A percentile compares a stretch with the other conserved stretches of the same genome.
These are phyloP conservation scores for Charadrius vociferus DNA, from an alignment of 2,113 vertebrate genomes.

Conservation along the genomic window DNA sequence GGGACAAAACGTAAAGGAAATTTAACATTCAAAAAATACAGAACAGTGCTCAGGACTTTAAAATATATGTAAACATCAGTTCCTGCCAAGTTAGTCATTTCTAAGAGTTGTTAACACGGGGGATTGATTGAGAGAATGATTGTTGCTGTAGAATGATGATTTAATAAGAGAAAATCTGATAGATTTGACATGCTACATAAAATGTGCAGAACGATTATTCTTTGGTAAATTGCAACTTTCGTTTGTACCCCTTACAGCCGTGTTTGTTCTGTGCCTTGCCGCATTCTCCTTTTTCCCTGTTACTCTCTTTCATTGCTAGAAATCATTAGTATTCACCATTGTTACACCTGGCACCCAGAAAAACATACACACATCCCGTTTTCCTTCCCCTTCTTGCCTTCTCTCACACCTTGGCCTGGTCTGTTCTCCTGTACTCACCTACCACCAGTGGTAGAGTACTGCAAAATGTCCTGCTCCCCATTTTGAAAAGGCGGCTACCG, in stretches of 20 bases:
- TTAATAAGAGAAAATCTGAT: constrained; percentile 71
- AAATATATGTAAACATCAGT: constrained; percentile 54
- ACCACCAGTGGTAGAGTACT: background rate
- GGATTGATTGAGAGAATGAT: constrained; percentile 62
- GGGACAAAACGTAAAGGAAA: constrained; percentile 43
- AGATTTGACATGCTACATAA: constrained; percentile 62
- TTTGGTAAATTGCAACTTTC: constrained; percentile 61
- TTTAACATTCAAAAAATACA: constrained; percentile 19
- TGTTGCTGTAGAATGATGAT: constrained; percentile 63
- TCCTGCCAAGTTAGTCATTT: constrained; percentile 62
- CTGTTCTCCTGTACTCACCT: background rate
- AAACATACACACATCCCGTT: background rate
- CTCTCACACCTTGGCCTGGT: background rate
- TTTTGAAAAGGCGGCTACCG: background rate
- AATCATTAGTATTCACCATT: background rate
- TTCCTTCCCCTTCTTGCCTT: background rate
- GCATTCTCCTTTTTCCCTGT: background rate
- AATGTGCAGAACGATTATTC: constrained; percentile 57
- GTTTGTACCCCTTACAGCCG: background rate
- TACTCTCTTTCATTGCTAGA: constrained; percentile 16
- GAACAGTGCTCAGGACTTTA: constrained; percentile 48
- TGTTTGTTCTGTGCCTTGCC: constrained; percentile 40
- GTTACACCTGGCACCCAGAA: background rate
- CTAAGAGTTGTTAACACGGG: constrained; percentile 47
- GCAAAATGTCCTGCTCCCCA: background rate